phyloP scores from a whole-genome alignment of 2,888 invertebrate genomes.

The Drosophila cracens region DNA sequence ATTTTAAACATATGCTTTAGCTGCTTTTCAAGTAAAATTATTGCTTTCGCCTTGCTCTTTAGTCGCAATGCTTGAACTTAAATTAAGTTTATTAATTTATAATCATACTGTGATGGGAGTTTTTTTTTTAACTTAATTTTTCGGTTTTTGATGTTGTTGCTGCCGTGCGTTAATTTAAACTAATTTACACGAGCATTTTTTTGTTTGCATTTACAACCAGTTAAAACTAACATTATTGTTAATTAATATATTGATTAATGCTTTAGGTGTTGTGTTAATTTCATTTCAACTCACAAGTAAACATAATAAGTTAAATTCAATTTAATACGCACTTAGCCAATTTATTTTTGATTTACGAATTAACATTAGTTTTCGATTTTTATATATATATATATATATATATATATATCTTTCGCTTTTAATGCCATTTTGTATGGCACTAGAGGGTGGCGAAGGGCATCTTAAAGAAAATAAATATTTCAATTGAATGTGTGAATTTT shows the following conservation, averaged over 20 bases:
- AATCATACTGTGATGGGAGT: slow-evolving; percentile 49
- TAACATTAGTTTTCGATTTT: slow-evolving; percentile 9
- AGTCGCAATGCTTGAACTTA: slow-evolving; percentile 62
- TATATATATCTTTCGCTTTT: slow-evolving; percentile 2
- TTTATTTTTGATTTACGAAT: slow-evolving; percentile 37
- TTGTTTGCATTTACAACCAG: slow-evolving; percentile 66
- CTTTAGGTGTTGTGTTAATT: slow-evolving; percentile 42
- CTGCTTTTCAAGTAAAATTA: slow-evolving; percentile 69
- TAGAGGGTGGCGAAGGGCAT: slow-evolving; percentile 12
- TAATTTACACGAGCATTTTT: slow-evolving; percentile 61
- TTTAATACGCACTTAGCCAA: slow-evolving; percentile 36
- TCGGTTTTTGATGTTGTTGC: slow-evolving; percentile 11
- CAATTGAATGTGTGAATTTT: slow-evolving; percentile 13
- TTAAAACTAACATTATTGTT: slow-evolving; percentile 66
- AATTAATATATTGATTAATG: slow-evolving; percentile 27
- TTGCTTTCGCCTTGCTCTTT: slow-evolving; percentile 69
- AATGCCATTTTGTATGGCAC: slow-evolving; percentile 51
- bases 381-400: not conserved
- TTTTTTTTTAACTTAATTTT: slow-evolving; percentile 2
- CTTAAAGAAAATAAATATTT: slow-evolving; percentile 5
- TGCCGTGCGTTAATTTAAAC: slow-evolving; percentile 43
- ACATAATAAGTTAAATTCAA: slow-evolving; percentile 30
- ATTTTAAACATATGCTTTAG: slow-evolving; percentile 21
- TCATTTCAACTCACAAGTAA: slow-evolving; percentile 33
- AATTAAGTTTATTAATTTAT: slow-evolving; percentile 43